Evolutionary conservation across 1,140 invertebrate genomes (phyloP).

Genomic region (Pseudomyrmex pallidus): DNA sequence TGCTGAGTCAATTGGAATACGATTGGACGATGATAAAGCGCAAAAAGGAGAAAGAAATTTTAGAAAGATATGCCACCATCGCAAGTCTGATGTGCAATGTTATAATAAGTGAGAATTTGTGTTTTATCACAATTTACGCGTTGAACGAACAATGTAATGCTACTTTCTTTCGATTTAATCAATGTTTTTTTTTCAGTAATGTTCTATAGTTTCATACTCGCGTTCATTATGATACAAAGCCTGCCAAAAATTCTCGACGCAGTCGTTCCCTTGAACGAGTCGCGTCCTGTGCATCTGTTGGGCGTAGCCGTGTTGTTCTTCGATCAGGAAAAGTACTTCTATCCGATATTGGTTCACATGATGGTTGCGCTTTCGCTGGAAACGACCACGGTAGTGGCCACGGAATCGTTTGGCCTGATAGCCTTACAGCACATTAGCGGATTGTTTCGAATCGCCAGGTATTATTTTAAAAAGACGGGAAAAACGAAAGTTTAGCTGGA

Average conservation of each 20-base stretch:
- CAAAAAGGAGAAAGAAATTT: conserved; percentile 30
- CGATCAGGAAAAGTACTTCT: conserved; percentile 62
- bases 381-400: conserved; percentile 12
- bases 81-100: background rate
- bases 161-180: background rate
- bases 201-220: background rate
- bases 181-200: background rate
- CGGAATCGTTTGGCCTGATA: conserved; percentile 23
- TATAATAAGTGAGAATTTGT: background rate
- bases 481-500: background rate
- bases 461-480: background rate
- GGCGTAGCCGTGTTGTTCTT: conserved; percentile 55
- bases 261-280: conserved; percentile 61
- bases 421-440: conserved; percentile 59
- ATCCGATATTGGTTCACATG: conserved; percentile 49
- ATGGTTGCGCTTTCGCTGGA: conserved; percentile 21
- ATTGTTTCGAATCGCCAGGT: conserved; percentile 59
- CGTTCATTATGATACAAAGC: conserved; percentile 16
- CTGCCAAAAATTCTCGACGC: conserved; percentile 55
- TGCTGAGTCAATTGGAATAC: background rate
- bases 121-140: too few species aligned
- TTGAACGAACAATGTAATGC: too few species aligned
- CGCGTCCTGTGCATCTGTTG: conserved; percentile 42
- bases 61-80: background rate
- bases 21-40: conserved; percentile 9